Evolutionary conservation across 2,113 vertebrate genomes (phyloP), one percentile per base, ranked within the genome.

Genomic region (Acrocephalus kingi): DNA sequence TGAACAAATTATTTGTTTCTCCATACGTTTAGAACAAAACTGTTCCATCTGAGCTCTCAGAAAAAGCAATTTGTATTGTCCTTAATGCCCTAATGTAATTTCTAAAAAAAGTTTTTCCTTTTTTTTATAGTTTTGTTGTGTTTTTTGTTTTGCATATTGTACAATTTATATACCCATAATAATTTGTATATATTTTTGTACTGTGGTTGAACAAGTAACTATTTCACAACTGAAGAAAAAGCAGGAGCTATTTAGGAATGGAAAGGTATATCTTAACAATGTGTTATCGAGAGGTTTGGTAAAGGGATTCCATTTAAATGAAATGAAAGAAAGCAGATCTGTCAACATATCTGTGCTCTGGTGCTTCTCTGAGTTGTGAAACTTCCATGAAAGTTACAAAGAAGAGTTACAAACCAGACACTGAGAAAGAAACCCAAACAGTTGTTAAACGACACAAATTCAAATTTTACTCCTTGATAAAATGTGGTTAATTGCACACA

Each of bases 291-390:
- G 92, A 96, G 66, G 71, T 85, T 84, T 94, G 84, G 90, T 96
- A 97, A 97, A 97, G 89, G 48, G 83, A 94, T 90, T 93, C 61
- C 77, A 91, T 97, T 97, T 94, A 87, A 97, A 94, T 84, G 43
- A 96, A 97, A 97, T 94, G 73, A 95, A 84, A 96, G 89, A 97
- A 98, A 97, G 92, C 84, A 96, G 95, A 95, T 91, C 95, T 87
- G 91, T 95, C 90, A 94, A 91, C 90, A 64, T 95, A 96, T 59
- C 89, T 87, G 89, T 3, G 18, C 54, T 97, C 59, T 94, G 83
- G 79, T 94, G 77, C 55, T 95, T 96, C 61, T 96, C 73, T 94
- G 89, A 97, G 61, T 91, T 95, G 96, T 84, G 90, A 91, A 96
- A 96, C 80, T 90, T 58, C 72, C 81, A 31, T 51, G 49, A 51